phyloP scores from a whole-genome alignment of 2,797 vertebrate genomes.

The Amblyraja radiata region DNA sequence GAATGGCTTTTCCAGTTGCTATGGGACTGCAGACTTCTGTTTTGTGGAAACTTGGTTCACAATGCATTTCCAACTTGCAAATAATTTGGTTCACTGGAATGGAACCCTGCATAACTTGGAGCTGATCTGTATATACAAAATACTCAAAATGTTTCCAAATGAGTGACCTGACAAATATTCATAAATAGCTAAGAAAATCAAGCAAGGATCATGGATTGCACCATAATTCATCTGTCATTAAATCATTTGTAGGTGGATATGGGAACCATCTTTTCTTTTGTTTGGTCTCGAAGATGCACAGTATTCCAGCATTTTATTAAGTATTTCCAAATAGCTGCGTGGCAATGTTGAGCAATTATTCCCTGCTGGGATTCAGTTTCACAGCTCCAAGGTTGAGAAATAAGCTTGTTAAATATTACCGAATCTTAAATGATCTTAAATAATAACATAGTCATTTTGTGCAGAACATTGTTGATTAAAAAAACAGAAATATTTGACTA shows the following conservation, averaged over 20 bases:
- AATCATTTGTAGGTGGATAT: too few species aligned
- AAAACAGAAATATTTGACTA: not conserved
- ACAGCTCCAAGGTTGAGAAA: not conserved
- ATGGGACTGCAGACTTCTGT: too few species aligned
- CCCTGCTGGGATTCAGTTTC: not conserved
- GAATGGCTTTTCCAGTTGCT: too few species aligned
- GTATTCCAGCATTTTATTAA: not conserved
- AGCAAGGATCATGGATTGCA: not conserved
- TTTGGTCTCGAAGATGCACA: not conserved
- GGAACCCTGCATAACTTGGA: too few species aligned
- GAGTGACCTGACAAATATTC: not conserved
- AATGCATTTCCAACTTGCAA: too few species aligned
- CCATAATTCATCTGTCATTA: not conserved
- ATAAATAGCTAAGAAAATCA: not conserved
- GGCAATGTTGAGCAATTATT: not conserved
- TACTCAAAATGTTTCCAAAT: not conserved
- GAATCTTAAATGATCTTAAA: conserved; percentile 26
- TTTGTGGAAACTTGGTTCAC: too few species aligned
- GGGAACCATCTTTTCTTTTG: not conserved
- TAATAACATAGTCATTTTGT: not conserved
- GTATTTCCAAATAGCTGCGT: conserved; percentile 1
- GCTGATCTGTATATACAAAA: too few species aligned
- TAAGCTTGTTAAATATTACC: conserved; percentile 23
- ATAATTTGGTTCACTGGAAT: too few species aligned
- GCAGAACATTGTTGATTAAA: not conserved